Conservation (phyloP, 2,797 vertebrate genomes). For the Octomys mimax region DNA sequence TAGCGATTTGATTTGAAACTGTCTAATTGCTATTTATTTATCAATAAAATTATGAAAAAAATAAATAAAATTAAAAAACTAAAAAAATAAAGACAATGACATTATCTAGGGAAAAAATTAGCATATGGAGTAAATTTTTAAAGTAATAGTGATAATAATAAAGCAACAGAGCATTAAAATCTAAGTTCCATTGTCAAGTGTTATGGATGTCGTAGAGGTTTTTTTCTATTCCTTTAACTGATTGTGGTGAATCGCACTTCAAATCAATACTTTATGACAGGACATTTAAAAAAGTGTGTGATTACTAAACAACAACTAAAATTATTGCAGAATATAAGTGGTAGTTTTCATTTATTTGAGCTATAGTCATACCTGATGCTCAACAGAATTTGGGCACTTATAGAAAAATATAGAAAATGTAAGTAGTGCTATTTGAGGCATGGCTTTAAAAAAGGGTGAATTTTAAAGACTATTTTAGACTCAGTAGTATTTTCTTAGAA, state of each 20-base stretch:
- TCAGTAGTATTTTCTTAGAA: slow-evolving; percentile 54
- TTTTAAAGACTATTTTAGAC: slow-evolving; percentile 30
- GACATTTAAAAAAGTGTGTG: not conserved
- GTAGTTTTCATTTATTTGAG: slow-evolving; percentile 42
- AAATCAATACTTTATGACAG: not conserved
- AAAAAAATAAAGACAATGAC: too few relatives aligned
- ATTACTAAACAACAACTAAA: not conserved
- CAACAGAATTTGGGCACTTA: slow-evolving; percentile 24
- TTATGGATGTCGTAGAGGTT: not conserved
- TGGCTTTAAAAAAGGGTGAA: not conserved
- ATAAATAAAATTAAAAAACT: too few relatives aligned
- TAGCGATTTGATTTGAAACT: too few relatives aligned
- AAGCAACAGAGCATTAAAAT: not conserved
- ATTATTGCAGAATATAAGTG: slow-evolving; percentile 43
- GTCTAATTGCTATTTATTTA: too few relatives aligned
- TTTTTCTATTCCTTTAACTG: not conserved
- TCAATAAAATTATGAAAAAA: too few relatives aligned
- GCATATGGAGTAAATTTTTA: slow-evolving; percentile 1
- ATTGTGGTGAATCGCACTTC: slow-evolving; percentile 34
- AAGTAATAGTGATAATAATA: not conserved
- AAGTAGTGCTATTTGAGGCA: slow-evolving; percentile 36
- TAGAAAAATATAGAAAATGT: slow-evolving; percentile 24
- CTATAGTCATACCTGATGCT: not conserved
- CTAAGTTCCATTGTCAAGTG: not conserved
- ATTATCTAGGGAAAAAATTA: slow-evolving; percentile 43